Base-by-base conservation (phyloP, 2,113 vertebrate genomes). In the Cavia aperea region DNA sequence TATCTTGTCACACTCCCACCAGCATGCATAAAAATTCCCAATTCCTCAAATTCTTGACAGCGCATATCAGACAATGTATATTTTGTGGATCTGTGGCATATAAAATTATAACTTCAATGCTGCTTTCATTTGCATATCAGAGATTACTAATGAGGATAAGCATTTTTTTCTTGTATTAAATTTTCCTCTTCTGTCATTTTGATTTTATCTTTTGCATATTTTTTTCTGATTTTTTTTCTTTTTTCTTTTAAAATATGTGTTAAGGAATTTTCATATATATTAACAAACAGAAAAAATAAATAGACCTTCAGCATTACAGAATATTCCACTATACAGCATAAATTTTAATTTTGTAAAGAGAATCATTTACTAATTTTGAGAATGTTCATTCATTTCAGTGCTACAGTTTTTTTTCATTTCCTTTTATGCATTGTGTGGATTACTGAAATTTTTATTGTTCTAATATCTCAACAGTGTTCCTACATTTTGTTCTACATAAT, bases 51-150 rank as follows among this genome's bases (percentile, higher is more conserved):
- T 87, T 94, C 65, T 95, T 66, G 21, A 39, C 14, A 88, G 26
- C 31, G 33, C 63, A 51, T 51, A 87, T 88, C 70, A 86, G 88
- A 65, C 18, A 62, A 54, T 94, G 92, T 94, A 70, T 88, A 92
- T 70, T 93, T 94, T 75, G 5, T 43, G 13, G 51, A 73, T 94
- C 93, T 93, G 26, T 63, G 84, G 79, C 26, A 43, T 56, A 36
- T 83, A 81, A 92, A 96, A 70, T 90, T 93, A 46, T 51, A 82
- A 88, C 88, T 86, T 91, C 29, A 78, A 33, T 58, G 83, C 46
- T 86, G 56, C 87, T 89, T 94, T 89, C 54, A 95, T 96, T 96
- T 94, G 81, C 81, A 86, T 93, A 43, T 72, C 65, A 94, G 75
- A 68, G 86, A 86, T 91, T 90, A 72, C 66, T 83, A 94, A 92